Evolutionary conservation across 2,888 invertebrate genomes (phyloP).

Genomic region (Amiota mariae): DNA sequence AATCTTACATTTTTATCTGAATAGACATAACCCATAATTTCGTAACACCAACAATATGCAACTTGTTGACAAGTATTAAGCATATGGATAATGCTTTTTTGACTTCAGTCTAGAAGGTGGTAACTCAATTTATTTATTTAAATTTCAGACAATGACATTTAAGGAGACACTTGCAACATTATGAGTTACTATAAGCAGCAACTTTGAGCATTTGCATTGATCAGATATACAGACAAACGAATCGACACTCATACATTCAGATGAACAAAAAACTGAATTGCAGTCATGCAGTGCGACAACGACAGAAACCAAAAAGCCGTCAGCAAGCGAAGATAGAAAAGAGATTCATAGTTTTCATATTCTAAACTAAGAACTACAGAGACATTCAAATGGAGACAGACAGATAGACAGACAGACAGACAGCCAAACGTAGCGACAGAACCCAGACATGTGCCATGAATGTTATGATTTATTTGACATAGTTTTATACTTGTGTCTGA

Average conservation of each 20-base stretch:
- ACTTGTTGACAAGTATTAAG: slow-evolving; percentile 59
- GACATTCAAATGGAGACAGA: slow-evolving; percentile 25
- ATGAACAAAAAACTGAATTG: not conserved
- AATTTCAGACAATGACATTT: slow-evolving; percentile 53
- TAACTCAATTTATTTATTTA: slow-evolving; percentile 73
- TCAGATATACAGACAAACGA: slow-evolving; percentile 17
- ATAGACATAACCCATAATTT: slow-evolving; percentile 43
- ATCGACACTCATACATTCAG: not conserved
- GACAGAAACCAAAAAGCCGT: slow-evolving; percentile 38
- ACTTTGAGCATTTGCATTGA: slow-evolving; percentile 12
- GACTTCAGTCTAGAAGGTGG: slow-evolving; percentile 58
- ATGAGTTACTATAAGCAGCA: slow-evolving; percentile 28
- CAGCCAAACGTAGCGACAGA: slow-evolving; percentile 37
- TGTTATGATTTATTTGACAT: slow-evolving; percentile 70
- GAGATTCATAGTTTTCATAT: slow-evolving; percentile 7
- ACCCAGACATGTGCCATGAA: slow-evolving; percentile 50
- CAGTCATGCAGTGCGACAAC: slow-evolving; percentile 42
- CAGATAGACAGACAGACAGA: slow-evolving; percentile 14
- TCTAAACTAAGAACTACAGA: slow-evolving; percentile 14
- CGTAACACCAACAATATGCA: slow-evolving; percentile 53
- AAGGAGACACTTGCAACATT: slow-evolving; percentile 4
- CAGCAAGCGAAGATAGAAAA: slow-evolving; percentile 39
- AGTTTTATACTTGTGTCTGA: slow-evolving; percentile 47
- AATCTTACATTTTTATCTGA: too few relatives aligned
- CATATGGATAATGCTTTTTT: slow-evolving; percentile 28